Evolutionary conservation across 2,888 invertebrate species (phyloP).

Genomic region (Pristionchus japonicus): DNA sequence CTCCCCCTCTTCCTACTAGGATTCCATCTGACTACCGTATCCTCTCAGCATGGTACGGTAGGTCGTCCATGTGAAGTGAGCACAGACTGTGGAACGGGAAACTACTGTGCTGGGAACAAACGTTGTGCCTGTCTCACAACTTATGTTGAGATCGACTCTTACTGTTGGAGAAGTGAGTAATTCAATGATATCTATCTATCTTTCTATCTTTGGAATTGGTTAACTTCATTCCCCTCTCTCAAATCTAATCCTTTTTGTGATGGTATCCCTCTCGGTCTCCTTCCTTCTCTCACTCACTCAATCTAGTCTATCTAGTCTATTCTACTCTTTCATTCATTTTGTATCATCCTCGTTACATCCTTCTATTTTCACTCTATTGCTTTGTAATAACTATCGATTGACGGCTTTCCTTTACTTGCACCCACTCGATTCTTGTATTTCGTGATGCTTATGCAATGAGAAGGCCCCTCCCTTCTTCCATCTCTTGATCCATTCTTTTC

Average conservation of each 20-base stretch:
- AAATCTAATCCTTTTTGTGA: neutral
- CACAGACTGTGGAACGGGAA: constrained; percentile 74
- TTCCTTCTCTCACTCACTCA: neutral
- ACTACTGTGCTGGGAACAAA: constrained; percentile 75
- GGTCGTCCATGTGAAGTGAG: constrained; percentile 71
- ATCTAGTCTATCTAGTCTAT: constrained; percentile 23
- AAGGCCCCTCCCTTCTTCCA: neutral
- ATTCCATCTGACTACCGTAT: constrained; percentile 26
- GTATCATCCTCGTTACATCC: neutral
- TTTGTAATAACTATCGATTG: neutral
- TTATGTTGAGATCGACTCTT: constrained; percentile 74
- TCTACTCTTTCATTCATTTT: constrained; percentile 10
- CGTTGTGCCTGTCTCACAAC: constrained; percentile 74
- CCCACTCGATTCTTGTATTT: constrained; percentile 20
- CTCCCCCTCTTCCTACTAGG: constrained; percentile 5
- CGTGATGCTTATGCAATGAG: neutral
- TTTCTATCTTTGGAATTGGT: neutral
- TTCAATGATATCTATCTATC: neutral
- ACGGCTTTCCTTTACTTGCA: constrained; percentile 5
- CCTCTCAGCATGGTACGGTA: constrained; percentile 71
- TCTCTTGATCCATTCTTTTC: constrained; percentile 3
- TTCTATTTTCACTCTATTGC: neutral
- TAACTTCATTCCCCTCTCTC: neutral
- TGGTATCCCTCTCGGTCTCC: neutral
- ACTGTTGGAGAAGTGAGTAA: constrained; percentile 74